Conservation (phyloP, 2,888 invertebrate genomes). For the Hetaerina titia region DNA sequence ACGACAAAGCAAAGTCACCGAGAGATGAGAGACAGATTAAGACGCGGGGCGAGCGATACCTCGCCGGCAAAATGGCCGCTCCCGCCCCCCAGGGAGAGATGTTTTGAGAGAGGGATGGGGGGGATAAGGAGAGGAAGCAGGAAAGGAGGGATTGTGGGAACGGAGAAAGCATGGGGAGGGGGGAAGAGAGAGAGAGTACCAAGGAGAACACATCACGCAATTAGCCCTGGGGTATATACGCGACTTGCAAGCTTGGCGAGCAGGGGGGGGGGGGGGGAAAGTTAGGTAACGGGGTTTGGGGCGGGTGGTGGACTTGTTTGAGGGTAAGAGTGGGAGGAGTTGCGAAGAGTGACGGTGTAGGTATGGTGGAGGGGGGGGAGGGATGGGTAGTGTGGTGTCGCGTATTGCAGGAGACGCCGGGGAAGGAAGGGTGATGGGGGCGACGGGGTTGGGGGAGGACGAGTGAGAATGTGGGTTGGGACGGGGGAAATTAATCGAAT, state of each 20-base stretch:
- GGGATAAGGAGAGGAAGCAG: no score
- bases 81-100: neutral
- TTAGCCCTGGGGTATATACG: conserved; percentile 73
- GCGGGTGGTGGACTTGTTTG: conserved; percentile 69
- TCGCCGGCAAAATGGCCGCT: conserved; percentile 5
- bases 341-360: conserved; percentile 13
- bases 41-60: conserved; percentile 3
- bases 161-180: neutral
- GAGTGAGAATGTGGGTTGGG: neutral
- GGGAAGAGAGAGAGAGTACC: neutral
- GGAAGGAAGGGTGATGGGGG: no score
- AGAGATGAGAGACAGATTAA: conserved; percentile 9
- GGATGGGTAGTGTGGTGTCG: neutral
- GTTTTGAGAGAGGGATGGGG: neutral
- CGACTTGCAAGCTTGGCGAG: conserved; percentile 13
- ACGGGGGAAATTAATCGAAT: conserved; percentile 62
- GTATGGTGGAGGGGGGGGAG: neutral
- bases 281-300: conserved; percentile 59
- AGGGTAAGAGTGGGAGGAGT: conserved; percentile 68
- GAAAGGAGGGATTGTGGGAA: no score
- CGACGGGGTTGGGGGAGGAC: neutral
- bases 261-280: conserved; percentile 56
- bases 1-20: conserved; percentile 29
- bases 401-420: neutral
- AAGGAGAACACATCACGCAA: conserved; percentile 73